phyloP scores from a whole-genome alignment of 2,888 invertebrate species.

The Chrysolina americana region DNA sequence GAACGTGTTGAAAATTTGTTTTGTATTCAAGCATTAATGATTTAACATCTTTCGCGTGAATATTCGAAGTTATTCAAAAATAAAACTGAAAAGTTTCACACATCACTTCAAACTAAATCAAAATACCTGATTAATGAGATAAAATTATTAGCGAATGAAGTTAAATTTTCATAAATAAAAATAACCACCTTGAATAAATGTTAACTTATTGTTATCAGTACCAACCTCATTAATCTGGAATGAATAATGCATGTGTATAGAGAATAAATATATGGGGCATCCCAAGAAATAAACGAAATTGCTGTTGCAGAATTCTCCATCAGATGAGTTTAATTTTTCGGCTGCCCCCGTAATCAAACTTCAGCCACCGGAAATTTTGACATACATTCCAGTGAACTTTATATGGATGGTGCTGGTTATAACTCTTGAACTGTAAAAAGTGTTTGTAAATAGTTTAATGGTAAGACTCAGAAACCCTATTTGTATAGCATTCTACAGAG shows the following conservation, averaged over 20 bases:
- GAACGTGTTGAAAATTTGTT: slow-evolving; percentile 13
- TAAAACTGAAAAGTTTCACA: too few relatives aligned
- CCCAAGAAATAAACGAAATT: neutral
- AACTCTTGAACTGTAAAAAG: slow-evolving; percentile 33
- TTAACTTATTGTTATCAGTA: slow-evolving; percentile 17
- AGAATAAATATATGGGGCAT: too few relatives aligned
- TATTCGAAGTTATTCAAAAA: neutral
- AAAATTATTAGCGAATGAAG: neutral
- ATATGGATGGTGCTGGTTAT: slow-evolving; percentile 35
- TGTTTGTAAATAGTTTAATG: slow-evolving; percentile 44
- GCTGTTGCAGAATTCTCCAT: neutral
- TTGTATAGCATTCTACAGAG: slow-evolving; percentile 35
- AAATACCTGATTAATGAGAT: too few relatives aligned
- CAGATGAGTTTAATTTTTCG: neutral
- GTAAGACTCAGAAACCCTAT: slow-evolving; percentile 34
- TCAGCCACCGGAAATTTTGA: slow-evolving; percentile 13
- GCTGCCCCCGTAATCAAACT: neutral
- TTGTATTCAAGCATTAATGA: neutral
- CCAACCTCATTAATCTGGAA: neutral
- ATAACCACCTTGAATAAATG: slow-evolving; percentile 2
- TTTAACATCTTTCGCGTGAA: neutral
- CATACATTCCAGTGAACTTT: slow-evolving; percentile 14
- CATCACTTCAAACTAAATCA: too few relatives aligned
- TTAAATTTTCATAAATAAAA: neutral
- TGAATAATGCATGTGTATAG: too few relatives aligned